A percentile compares a stretch with the other conserved stretches of the same genome.
phyloP scores from a whole-genome alignment of 2,888 invertebrate species.

The Patella pellucida region DNA sequence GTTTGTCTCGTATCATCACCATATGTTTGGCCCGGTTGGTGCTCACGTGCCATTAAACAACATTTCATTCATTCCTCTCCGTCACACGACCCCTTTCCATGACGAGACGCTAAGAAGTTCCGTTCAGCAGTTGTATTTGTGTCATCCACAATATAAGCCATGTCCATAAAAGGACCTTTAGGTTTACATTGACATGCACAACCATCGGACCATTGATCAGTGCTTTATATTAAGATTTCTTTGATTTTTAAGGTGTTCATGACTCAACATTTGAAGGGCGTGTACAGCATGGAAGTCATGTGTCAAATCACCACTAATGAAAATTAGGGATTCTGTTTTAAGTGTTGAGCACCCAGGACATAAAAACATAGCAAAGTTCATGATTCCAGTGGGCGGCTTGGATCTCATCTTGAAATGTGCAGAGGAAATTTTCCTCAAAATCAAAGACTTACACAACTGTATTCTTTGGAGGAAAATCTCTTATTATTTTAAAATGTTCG shows the following conservation, averaged over 20 bases:
- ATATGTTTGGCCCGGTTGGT: too few relatives aligned
- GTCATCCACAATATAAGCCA: too few relatives aligned
- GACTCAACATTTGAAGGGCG: not conserved
- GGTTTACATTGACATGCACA: conserved; percentile 21
- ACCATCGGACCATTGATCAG: conserved; percentile 16
- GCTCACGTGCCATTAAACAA: too few relatives aligned
- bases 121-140: too few relatives aligned
- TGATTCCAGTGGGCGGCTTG: conserved; percentile 32
- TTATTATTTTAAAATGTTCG: too few relatives aligned
- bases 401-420: conserved; percentile 30
- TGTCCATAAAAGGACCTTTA: not conserved
- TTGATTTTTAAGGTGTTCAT: too few relatives aligned
- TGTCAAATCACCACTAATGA: conserved; percentile 10
- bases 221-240: too few relatives aligned
- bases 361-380: conserved; percentile 24
- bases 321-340: conserved; percentile 13
- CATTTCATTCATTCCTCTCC: too few relatives aligned
- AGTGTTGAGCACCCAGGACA: conserved; percentile 21
- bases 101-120: too few relatives aligned
- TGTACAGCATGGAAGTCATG: not conserved
- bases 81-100: too few relatives aligned
- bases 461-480: too few relatives aligned
- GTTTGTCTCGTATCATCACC: too few relatives aligned
- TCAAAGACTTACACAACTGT: not conserved
- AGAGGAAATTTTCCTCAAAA: conserved; percentile 33